Evolutionary conservation across 2,113 vertebrate species (phyloP).

Genomic region (Protobothrops flavoviridis): DNA sequence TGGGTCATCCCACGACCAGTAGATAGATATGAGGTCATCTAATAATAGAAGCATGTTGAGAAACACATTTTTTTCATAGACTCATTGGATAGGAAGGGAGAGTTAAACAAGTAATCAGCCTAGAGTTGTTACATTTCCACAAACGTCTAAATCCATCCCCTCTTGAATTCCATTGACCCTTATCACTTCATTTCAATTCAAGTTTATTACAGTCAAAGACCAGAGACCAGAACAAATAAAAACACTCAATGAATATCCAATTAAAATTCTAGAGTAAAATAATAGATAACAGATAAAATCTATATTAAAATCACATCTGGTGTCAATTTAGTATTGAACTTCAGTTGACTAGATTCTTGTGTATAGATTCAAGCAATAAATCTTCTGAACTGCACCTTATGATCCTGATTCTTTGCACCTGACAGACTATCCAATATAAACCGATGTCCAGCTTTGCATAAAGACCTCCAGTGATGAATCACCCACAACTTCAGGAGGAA

Average conservation of each 20-base stretch:
- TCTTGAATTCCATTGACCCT: neutral
- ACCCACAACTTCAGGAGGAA: neutral
- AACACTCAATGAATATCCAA: too few relatives aligned
- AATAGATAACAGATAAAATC: too few relatives aligned
- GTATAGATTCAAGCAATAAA: neutral
- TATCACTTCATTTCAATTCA: neutral
- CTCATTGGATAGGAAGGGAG: neutral
- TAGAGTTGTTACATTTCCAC: neutral
- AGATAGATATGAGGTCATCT: neutral
- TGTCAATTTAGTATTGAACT: neutral
- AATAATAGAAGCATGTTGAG: neutral
- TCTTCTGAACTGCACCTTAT: neutral
- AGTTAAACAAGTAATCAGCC: neutral
- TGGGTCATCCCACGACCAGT: neutral
- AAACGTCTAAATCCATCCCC: neutral
- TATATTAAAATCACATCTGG: too few relatives aligned
- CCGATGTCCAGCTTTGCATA: neutral
- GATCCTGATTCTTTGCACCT: neutral
- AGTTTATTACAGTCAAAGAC: too few relatives aligned
- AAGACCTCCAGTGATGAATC: neutral
- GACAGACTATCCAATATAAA: neutral
- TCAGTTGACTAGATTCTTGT: neutral
- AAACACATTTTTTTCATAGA: neutral
- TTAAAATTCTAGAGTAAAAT: too few relatives aligned
- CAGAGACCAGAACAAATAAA: too few relatives aligned